Conservation (phyloP, 2,113 vertebrate species). For the Bagarius yarrelli region DNA sequence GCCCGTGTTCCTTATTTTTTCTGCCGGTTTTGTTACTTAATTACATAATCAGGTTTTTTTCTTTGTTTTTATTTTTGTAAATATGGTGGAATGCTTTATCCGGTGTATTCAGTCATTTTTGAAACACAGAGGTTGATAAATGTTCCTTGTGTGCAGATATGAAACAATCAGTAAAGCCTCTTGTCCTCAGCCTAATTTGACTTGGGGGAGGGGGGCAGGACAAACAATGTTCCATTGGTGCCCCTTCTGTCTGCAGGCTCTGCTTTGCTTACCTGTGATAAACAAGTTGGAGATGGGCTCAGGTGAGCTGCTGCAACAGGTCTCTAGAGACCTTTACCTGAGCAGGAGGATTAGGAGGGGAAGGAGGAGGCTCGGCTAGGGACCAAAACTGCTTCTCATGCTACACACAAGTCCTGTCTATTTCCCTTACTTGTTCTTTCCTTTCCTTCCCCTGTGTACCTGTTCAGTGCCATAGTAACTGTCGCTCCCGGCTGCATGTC, state of each 20-base stretch:
- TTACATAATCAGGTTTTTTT: too few species aligned
- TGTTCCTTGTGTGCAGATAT: neutral
- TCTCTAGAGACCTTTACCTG: constrained; percentile 62
- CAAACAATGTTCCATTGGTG: constrained; percentile 64
- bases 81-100: too few species aligned
- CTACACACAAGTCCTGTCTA: neutral
- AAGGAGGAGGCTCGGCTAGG: constrained; percentile 50
- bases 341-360: constrained; percentile 45
- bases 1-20: too few species aligned
- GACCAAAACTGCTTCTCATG: constrained; percentile 7
- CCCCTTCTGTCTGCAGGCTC: constrained; percentile 31
- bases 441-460: constrained; percentile 68
- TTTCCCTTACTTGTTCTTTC: constrained; percentile 29
- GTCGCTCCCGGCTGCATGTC: constrained; percentile 92
- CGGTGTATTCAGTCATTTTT: too few species aligned
- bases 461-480: constrained; percentile 98
- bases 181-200: constrained; percentile 41
- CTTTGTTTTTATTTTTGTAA: too few species aligned
- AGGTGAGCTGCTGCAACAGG: constrained; percentile 73
- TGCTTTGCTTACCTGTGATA: constrained; percentile 56
- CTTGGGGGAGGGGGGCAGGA: constrained; percentile 47
- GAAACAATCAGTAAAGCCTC: constrained; percentile 25
- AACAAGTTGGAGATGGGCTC: constrained; percentile 62
- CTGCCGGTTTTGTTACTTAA: too few species aligned
- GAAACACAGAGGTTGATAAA: neutral